Base-by-base conservation (phyloP, 1,140 invertebrate genomes). In the Ruditapes philippinarum region DNA sequence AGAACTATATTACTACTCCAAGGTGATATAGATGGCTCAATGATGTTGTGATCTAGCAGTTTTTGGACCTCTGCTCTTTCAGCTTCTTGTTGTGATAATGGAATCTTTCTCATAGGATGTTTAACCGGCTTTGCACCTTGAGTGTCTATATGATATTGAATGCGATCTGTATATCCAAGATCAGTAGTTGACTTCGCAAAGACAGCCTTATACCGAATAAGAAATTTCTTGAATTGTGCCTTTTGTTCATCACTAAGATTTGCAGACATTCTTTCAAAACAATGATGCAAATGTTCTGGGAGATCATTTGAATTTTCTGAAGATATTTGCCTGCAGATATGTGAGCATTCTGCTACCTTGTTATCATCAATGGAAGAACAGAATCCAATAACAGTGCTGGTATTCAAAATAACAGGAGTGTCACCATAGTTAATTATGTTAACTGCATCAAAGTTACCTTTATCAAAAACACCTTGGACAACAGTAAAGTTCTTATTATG, bases 1-100 rank as follows among this genome's bases (percentile, higher is more conserved):
- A 73, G 36, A 25, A 73, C 68, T 42, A 40, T n/a, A 42, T 73
- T 73, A 73, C 68, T 73, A 25, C 36, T 25, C 68, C 68, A 73
- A n/a, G 68, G 68, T n/a, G 36, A 40, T 40, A 40, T 73, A 5
- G 68, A 73, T 4, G 36, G 68, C 40, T 42, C 40, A 42, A 40
- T 73, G 9, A 73, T 42, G 5, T 28, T 28, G 22, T 22, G 5
- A 42, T 40, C 68, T 73, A 73, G 25, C 4, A 73, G 36, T 40
- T 73, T 65, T 65, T 65, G 60, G 60, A 42, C 9, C 68, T 73
- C 40, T n/a, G 11, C 40, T 22, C 68, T 73, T 4, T 73, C 68
- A 73, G 22, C 38, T 1, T 73, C 60, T 19, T 36, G 60, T 36
- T 65, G 25, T 65, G 60, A 33, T 9, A 42, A 22, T 22, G 68